Conservation (phyloP, 2,797 vertebrate genomes). For the Pyrocephalus nanus region DNA sequence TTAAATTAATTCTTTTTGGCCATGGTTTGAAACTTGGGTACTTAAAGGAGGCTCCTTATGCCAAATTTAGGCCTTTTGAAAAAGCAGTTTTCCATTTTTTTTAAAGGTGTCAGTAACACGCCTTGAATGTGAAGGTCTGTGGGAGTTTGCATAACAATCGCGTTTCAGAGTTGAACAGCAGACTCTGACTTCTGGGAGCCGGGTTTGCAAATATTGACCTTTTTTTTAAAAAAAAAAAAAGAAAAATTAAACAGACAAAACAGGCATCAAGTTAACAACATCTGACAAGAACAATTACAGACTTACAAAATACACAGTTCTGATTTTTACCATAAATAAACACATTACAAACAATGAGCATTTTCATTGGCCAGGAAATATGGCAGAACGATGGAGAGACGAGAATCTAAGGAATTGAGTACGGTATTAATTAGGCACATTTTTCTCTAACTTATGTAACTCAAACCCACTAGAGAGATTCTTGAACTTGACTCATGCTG, state of each 20-base stretch:
- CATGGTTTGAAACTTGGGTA: constrained; percentile 11
- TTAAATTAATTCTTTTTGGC: constrained; percentile 50
- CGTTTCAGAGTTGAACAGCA: neutral
- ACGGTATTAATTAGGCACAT: constrained; percentile 43
- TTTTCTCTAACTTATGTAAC: constrained; percentile 41
- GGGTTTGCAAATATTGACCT: constrained; percentile 55
- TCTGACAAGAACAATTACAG: constrained; percentile 63
- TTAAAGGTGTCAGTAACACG: neutral
- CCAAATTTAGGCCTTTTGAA: neutral
- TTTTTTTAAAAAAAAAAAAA: neutral
- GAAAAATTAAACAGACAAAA: constrained; percentile 31
- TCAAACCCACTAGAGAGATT: constrained; percentile 47
- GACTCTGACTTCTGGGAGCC: constrained; percentile 33
- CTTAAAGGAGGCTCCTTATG: neutral
- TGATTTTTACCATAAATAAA: constrained; percentile 74
- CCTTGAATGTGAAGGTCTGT: neutral
- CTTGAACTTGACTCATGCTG: constrained; percentile 51
- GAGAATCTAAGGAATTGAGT: constrained; percentile 45
- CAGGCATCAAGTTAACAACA: constrained; percentile 68
- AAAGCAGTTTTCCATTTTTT: neutral
- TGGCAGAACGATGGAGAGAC: constrained; percentile 41
- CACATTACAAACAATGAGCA: constrained; percentile 66
- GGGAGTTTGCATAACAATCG: neutral
- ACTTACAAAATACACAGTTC: constrained; percentile 61
- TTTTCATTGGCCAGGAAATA: constrained; percentile 69